Percentiles rank a stretch among this genome's conserved stretches.
Conservation (phyloP, 2,888 invertebrate genomes). For the Ditula angustiorana region DNA sequence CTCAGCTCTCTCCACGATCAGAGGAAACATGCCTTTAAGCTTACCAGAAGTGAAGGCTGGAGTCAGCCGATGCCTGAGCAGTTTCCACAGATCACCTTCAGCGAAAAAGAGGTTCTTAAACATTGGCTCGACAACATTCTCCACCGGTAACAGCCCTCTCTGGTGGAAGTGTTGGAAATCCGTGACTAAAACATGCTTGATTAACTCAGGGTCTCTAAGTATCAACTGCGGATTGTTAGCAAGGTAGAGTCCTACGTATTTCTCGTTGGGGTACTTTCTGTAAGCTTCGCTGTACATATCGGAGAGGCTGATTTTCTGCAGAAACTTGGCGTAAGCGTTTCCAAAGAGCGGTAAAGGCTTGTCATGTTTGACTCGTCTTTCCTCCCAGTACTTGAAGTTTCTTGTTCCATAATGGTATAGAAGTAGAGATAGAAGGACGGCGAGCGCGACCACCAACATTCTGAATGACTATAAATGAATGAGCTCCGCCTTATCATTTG, state of each 20-base stretch:
- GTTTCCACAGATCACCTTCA: constrained; percentile 59
- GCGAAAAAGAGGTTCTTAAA: constrained; percentile 53
- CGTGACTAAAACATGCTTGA: constrained; percentile 50
- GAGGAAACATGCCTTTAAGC: constrained; percentile 57
- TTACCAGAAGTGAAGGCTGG: constrained; percentile 56
- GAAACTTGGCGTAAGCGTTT: constrained; percentile 42
- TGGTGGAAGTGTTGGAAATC: constrained; percentile 53
- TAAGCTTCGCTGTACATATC: constrained; percentile 47
- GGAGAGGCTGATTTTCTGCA: constrained; percentile 42
- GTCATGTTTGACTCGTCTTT: constrained; percentile 46
- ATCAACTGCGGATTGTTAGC: constrained; percentile 48
- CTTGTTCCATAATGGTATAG: constrained; percentile 45
- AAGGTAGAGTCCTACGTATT: constrained; percentile 53
- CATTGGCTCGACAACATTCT: constrained; percentile 49
- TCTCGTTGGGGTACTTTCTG: constrained; percentile 50
- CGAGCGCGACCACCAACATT: neutral
- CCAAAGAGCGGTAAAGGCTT: constrained; percentile 48
- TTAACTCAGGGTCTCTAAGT: constrained; percentile 53
- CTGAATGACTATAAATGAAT: neutral
- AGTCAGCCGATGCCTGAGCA: constrained; percentile 55
- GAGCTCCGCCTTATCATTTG: neutral
- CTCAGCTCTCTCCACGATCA: constrained; percentile 52
- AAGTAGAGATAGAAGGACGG: neutral
- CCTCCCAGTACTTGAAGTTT: constrained; percentile 47
- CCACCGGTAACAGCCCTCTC: constrained; percentile 49